Evolutionary conservation across 35 echinoderm and acorn worm species (phyloP).

Genomic region (Holothuria glaberrima): DNA sequence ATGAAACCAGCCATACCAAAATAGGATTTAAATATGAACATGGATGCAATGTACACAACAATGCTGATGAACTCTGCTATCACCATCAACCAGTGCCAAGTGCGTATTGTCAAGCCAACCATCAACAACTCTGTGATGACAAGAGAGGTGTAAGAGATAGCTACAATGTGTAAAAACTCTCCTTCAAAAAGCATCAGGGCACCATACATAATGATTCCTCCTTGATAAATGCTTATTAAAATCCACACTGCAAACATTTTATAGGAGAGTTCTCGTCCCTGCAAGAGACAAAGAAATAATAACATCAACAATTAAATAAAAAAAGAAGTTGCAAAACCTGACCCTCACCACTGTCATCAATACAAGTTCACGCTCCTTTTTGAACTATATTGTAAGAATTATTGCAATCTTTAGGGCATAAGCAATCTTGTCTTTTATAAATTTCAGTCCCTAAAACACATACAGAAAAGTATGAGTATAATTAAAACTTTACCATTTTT

Average conservation of each 20-base stretch:
- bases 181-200: constrained; percentile 96
- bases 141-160: constrained; percentile 92
- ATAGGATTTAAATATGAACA: constrained; percentile 94
- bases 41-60: constrained; percentile 82
- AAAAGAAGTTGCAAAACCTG: too few relatives aligned
- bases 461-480: too few relatives aligned
- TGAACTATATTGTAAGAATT: too few relatives aligned
- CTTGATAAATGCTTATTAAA: constrained; percentile 94
- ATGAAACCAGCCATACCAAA: constrained; percentile 71
- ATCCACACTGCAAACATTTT: constrained; percentile 99
- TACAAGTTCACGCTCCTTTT: too few relatives aligned
- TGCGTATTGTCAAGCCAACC: constrained; percentile 96
- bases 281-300: neutral
- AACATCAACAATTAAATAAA: too few relatives aligned
- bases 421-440: too few relatives aligned
- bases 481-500: too few relatives aligned
- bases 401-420: too few relatives aligned
- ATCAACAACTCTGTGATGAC: constrained; percentile 97
- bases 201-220: constrained; percentile 97
- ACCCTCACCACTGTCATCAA: too few relatives aligned
- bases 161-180: constrained; percentile 97
- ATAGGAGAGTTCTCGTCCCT: constrained; percentile 94
- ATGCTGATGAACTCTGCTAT: constrained; percentile 88
- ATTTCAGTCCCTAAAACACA: too few relatives aligned
- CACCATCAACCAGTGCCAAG: constrained; percentile 98